Conservation (phyloP, 1,140 invertebrate species). For the Trissolcus basalis region DNA sequence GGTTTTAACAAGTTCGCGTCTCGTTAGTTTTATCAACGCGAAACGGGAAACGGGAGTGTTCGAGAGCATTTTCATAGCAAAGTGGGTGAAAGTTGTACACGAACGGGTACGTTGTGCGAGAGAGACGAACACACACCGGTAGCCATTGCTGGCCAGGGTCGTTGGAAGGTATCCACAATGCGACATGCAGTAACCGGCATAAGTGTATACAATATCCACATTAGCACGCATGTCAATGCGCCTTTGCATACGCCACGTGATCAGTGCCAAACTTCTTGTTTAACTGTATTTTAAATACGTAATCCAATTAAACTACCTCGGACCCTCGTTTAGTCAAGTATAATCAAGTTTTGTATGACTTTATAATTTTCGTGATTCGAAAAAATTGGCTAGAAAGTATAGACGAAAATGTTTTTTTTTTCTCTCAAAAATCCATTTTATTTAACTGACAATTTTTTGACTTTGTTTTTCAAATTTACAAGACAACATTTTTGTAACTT, state of each 20-base stretch:
- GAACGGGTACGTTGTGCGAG: constrained; percentile 24
- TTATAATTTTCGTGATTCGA: too few relatives aligned
- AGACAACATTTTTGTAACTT: too few relatives aligned
- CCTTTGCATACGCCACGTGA: constrained; percentile 37
- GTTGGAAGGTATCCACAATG: constrained; percentile 55
- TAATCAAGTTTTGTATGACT: too few relatives aligned
- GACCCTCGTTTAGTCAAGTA: too few relatives aligned
- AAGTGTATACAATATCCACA: constrained; percentile 31
- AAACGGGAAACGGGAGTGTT: constrained; percentile 56
- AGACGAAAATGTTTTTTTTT: too few relatives aligned
- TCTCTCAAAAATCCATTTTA: too few relatives aligned
- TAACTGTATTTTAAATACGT: too few relatives aligned
- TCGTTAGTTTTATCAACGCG: constrained; percentile 48
- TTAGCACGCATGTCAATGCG: constrained; percentile 58
- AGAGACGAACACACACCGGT: constrained; percentile 55
- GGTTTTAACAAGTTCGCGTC: constrained; percentile 35
- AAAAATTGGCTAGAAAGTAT: too few relatives aligned
- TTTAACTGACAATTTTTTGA: too few relatives aligned
- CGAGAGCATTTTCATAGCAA: constrained; percentile 60
- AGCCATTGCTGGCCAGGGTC: constrained; percentile 63
- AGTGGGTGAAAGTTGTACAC: constrained; percentile 63
- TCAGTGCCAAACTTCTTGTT: background rate
- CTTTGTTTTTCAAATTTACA: too few relatives aligned
- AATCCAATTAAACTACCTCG: too few relatives aligned
- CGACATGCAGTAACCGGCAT: constrained; percentile 47